Conservation (phyloP, 2,113 vertebrate species). For the Caloenas nicobarica region DNA sequence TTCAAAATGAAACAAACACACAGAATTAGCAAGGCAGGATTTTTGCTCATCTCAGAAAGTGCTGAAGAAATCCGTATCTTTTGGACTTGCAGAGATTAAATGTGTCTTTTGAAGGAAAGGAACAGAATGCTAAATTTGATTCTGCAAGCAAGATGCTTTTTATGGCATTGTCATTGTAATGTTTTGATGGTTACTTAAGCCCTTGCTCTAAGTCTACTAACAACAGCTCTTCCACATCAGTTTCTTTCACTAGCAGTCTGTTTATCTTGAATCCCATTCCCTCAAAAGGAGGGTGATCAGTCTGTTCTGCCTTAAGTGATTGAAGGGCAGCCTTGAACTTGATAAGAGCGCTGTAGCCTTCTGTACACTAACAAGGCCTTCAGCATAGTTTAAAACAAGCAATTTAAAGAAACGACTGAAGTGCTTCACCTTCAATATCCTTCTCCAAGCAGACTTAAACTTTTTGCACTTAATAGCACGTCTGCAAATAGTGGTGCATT, state of each 20-base stretch:
- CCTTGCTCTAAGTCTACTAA: not conserved
- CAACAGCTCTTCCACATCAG: not conserved
- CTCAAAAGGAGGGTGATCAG: not conserved
- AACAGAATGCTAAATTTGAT: not conserved
- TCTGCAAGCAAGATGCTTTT: not conserved
- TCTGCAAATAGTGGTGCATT: not conserved
- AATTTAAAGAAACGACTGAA: not conserved
- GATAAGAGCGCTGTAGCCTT: not conserved
- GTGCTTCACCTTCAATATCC: not conserved
- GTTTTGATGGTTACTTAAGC: not conserved
- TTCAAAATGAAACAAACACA: not conserved
- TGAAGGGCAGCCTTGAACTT: not conserved
- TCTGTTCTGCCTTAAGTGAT: not conserved
- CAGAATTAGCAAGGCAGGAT: not conserved
- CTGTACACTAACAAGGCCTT: not conserved
- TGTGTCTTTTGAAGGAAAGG: not conserved
- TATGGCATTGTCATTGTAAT: not conserved
- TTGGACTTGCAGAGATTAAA: not conserved
- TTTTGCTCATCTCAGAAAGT: not conserved
- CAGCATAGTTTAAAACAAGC: not conserved
- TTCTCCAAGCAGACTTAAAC: not conserved
- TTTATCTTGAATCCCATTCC: not conserved
- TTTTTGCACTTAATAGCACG: not conserved
- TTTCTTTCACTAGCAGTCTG: not conserved
- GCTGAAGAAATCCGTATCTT: not conserved